Evolutionary conservation across 2,888 invertebrate species (phyloP), one percentile per base, ranked within the genome.

Genomic region (Hanleya hanleyi): DNA sequence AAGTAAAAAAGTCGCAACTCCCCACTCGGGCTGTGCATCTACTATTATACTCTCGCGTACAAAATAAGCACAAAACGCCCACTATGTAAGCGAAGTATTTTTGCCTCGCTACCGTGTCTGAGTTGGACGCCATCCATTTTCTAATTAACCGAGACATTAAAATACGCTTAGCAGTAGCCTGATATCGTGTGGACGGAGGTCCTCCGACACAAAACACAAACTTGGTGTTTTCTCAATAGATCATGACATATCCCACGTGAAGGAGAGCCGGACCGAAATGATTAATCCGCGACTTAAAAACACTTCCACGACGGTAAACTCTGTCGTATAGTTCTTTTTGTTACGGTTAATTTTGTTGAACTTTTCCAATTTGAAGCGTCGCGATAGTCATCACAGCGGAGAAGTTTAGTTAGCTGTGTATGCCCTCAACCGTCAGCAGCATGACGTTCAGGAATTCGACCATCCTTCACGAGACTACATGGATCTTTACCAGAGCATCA

Each of bases 341-440:
- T 57, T 15, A 57, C 22, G 4, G 15, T 47, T 57, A 57, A 29
- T 29, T 22, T 57, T 57, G 15, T 26, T 32, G 22, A 32, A 32
- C 22, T 57, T 57, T 57, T 57, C 26, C 57, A 57, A 57, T 57
- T 57, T 57, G 57, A 32, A 57, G n/a, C n/a, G n/a, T n/a, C n/a
- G n/a, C n/a, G n/a, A n/a, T n/a, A n/a, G n/a, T n/a, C n/a, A n/a
- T n/a, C n/a, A n/a, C n/a, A n/a, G n/a, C n/a, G n/a, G n/a, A n/a
- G n/a, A n/a, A n/a, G n/a, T n/a, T n/a, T n/a, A n/a, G n/a, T n/a
- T n/a, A n/a, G n/a, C n/a, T n/a, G n/a, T n/a, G n/a, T n/a, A n/a
- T n/a, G n/a, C n/a, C n/a, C n/a, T n/a, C n/a, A n/a, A n/a, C n/a
- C n/a, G n/a, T n/a, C n/a, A n/a, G n/a, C n/a, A n/a, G n/a, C n/a